Evolutionary conservation across 2,113 vertebrate genomes (phyloP).

Genomic region (Prochilodus magdalenae): DNA sequence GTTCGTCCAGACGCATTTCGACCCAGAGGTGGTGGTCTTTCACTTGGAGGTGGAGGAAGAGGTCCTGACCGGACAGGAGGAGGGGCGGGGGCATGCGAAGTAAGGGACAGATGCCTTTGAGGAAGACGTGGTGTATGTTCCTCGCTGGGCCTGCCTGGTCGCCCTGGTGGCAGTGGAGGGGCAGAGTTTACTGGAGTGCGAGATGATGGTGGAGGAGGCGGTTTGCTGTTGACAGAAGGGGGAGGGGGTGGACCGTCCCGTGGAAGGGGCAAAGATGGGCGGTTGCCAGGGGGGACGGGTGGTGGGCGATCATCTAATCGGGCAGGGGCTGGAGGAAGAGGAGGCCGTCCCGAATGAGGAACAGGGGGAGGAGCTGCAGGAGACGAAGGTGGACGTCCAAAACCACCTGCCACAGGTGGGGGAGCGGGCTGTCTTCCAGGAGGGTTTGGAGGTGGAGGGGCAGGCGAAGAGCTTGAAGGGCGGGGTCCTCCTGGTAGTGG

Average conservation of each 20-base stretch:
- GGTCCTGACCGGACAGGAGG: constrained; percentile 79
- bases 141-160: constrained; percentile 67
- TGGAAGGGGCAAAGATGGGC: constrained; percentile 73
- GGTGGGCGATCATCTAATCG: constrained; percentile 81
- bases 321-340: constrained; percentile 75
- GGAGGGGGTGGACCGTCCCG: constrained; percentile 80
- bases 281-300: constrained; percentile 71
- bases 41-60: constrained; percentile 85
- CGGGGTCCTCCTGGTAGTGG: constrained; percentile 74
- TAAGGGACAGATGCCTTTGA: constrained; percentile 87
- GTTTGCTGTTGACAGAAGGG: constrained; percentile 76
- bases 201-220: constrained; percentile 74
- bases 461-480: constrained; percentile 65
- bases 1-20: constrained; percentile 83
- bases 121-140: constrained; percentile 89
- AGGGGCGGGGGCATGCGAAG: constrained; percentile 65
- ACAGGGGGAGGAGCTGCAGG: constrained; percentile 57
- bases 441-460: constrained; percentile 71
- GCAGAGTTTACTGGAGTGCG: constrained; percentile 62
- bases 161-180: constrained; percentile 77
- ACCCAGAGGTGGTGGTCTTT: constrained; percentile 87
- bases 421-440: constrained; percentile 73
- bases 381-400: constrained; percentile 61
- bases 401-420: constrained; percentile 63
- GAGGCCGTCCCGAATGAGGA: constrained; percentile 73